phyloP scores from a whole-genome alignment of 2,888 invertebrate species.

The Stenoptilia bipunctidactyla region DNA sequence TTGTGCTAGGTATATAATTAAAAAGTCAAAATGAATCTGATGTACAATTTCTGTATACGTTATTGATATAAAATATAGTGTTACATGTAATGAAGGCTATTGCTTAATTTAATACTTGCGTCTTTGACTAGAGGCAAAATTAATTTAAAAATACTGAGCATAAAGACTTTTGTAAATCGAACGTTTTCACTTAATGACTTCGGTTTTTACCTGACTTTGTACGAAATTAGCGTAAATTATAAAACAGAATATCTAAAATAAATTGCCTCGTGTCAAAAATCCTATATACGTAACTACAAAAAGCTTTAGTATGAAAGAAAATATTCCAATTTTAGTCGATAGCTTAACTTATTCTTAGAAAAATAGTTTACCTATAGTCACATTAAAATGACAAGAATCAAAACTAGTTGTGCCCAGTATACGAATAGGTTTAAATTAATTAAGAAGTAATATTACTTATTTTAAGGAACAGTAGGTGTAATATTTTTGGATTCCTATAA shows the following conservation, averaged over 20 bases:
- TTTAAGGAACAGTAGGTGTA: slow-evolving; percentile 67
- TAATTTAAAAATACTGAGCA: too few species aligned
- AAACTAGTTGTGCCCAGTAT: slow-evolving; percentile 72
- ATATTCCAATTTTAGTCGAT: slow-evolving; percentile 66
- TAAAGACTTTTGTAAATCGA: neutral
- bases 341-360: slow-evolving; percentile 66
- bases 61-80: slow-evolving; percentile 31
- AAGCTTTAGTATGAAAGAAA: slow-evolving; percentile 60
- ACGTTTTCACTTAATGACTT: slow-evolving; percentile 17
- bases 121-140: too few species aligned
- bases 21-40: slow-evolving; percentile 43
- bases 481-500: slow-evolving; percentile 73
- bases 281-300: slow-evolving; percentile 63
- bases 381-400: slow-evolving; percentile 67
- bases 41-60: slow-evolving; percentile 70
- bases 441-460: slow-evolving; percentile 59
- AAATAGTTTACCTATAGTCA: slow-evolving; percentile 68
- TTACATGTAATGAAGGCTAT: slow-evolving; percentile 26
- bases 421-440: slow-evolving; percentile 52
- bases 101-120: neutral
- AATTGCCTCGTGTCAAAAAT: slow-evolving; percentile 33
- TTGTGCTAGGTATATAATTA: slow-evolving; percentile 35
- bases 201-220: too few species aligned
- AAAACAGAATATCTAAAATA: too few species aligned
- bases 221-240: too few species aligned